These are phyloP conservation scores for Dunckerocampus dactyliophorus DNA, from an alignment of 2,113 vertebrate species.

Conservation along the genomic window DNA sequence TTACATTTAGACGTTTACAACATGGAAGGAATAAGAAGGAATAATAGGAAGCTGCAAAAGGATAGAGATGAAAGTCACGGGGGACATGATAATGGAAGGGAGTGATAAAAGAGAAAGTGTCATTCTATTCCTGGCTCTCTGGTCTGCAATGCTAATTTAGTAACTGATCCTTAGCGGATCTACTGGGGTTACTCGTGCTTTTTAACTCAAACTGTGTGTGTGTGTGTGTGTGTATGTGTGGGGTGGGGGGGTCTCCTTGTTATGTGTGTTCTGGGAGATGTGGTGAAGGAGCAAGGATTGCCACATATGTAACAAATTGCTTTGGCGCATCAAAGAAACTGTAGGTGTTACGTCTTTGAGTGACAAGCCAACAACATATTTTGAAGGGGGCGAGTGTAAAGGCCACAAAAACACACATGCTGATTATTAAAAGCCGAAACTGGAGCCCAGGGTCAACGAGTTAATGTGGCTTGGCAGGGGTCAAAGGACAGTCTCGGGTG, in stretches of 20 bases:
- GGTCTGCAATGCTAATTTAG: constrained; percentile 60
- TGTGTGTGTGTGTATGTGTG: constrained; percentile 25
- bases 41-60: too few relatives aligned
- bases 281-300: constrained; percentile 48
- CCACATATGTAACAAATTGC: too few relatives aligned
- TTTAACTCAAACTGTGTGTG: constrained; percentile 16
- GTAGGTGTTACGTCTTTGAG: not conserved
- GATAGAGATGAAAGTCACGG: constrained; percentile 6
- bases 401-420: constrained; percentile 1
- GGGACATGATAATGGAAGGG: constrained; percentile 26
- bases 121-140: constrained; percentile 32
- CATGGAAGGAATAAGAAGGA: too few relatives aligned
- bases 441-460: constrained; percentile 2
- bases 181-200: constrained; percentile 9
- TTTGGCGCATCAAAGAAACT: too few relatives aligned
- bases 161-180: constrained; percentile 52
- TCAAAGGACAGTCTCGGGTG: constrained; percentile 8
- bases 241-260: too few relatives aligned
- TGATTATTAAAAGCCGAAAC: constrained; percentile 20
- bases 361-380: not conserved
- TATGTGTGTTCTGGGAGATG: constrained; percentile 53
- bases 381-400: not conserved
- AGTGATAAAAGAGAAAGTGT: constrained; percentile 15
- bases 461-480: constrained; percentile 4
- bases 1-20: too few relatives aligned